These are phyloP conservation scores for Macroteleia sp. DNA, from an alignment of 2,888 invertebrate genomes.

Conservation along the genomic window DNA sequence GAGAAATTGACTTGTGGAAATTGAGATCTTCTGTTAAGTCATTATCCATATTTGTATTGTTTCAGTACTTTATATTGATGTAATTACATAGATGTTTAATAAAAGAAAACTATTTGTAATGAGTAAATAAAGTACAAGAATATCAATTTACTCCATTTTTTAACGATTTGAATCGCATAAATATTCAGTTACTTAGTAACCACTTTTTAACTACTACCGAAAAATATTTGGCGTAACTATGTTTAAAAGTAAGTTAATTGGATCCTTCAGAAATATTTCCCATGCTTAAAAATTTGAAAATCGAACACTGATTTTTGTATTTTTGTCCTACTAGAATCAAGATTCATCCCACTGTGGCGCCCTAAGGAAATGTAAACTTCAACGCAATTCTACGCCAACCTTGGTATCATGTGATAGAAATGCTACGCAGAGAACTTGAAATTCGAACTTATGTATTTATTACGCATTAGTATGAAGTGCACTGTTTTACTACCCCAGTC, in stretches of 20 bases:
- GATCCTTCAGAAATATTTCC: background rate
- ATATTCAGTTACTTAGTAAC: background rate
- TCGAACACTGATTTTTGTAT: background rate
- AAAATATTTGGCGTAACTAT: no score
- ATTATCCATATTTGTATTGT: background rate
- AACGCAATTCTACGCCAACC: no score
- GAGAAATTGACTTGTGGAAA: background rate
- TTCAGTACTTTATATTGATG: slow-evolving; percentile 5
- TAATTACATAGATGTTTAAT: background rate
- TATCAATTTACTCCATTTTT: slow-evolving; percentile 1
- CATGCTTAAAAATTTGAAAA: slow-evolving; percentile 1
- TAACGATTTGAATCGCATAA: no score
- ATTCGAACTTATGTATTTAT: no score
- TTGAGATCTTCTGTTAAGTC: background rate
- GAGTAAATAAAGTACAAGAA: slow-evolving; percentile 8
- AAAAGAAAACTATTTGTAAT: background rate
- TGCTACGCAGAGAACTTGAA: no score
- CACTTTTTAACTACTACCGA: no score
- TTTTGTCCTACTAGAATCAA: background rate
- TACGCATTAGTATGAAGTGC: no score
- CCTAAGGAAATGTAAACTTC: no score
- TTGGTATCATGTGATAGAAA: no score
- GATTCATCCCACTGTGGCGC: no score
- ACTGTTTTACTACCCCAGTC: no score
- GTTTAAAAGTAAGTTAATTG: background rate